Percentiles rank a stretch among this genome's conserved stretches.
phyloP scores from a whole-genome alignment of 1,140 invertebrate species.

The Drosophila obscura region DNA sequence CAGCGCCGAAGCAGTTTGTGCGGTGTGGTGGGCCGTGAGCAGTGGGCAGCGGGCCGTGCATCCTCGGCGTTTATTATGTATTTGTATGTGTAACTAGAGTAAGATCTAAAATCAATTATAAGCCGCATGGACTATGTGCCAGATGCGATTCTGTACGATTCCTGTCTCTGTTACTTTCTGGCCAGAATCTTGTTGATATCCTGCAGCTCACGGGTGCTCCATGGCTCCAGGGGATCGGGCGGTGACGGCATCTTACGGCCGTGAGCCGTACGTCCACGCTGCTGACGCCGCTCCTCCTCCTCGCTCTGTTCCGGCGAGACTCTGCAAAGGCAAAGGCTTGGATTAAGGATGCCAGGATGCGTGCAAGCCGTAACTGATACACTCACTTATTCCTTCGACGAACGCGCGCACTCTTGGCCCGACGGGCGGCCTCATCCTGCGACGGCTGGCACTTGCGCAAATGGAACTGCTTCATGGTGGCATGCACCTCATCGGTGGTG shows the following conservation, averaged over 20 bases:
- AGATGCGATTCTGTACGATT: conserved; percentile 2
- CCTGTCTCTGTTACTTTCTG: conserved; percentile 42
- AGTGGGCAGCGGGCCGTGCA: background rate
- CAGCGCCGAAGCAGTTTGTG: background rate
- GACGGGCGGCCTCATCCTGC: conserved; percentile 73
- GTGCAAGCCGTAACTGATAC: no score
- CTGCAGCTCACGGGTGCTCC: conserved; percentile 89
- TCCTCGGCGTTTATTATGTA: conserved; percentile 41
- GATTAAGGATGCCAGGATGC: no score
- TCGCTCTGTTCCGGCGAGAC: conserved; percentile 67
- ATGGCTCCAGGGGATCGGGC: conserved; percentile 88
- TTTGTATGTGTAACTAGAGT: conserved; percentile 52
- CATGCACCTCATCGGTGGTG: conserved; percentile 78
- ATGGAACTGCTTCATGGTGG: conserved; percentile 82
- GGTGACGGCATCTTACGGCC: conserved; percentile 79
- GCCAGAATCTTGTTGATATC: conserved; percentile 89
- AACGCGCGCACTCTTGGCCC: conserved; percentile 75
- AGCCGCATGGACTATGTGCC: conserved; percentile 55
- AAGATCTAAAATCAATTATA: conserved; percentile 55
- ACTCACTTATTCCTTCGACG: conserved; percentile 75
- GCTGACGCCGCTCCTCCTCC: conserved; percentile 24
- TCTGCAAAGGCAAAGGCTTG: conserved; percentile 13
- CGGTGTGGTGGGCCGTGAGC: no score
- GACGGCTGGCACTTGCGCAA: conserved; percentile 74
- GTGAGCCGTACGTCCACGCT: conserved; percentile 68